Percentiles rank a stretch among this genome's conserved stretches.
Evolutionary conservation across 1,140 invertebrate species (phyloP).

Genomic region (Agrilus planipennis): DNA sequence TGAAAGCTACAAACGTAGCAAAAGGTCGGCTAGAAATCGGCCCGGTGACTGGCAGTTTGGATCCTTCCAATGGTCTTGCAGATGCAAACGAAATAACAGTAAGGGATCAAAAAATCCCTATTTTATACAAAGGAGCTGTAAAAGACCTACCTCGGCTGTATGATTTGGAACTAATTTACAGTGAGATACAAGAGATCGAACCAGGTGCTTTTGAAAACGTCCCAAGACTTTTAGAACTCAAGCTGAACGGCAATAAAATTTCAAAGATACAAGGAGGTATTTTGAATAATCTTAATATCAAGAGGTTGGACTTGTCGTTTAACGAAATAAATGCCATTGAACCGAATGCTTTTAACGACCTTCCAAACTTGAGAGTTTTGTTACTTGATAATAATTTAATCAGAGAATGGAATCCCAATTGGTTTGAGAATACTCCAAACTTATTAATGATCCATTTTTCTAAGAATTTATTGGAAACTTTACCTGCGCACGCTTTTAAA

Average conservation of each 20-base stretch:
- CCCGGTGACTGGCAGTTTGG: constrained; percentile 23
- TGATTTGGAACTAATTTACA: constrained; percentile 21
- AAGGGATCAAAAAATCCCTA: constrained; percentile 21
- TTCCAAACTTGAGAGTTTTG: constrained; percentile 24
- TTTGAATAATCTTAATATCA: constrained; percentile 21
- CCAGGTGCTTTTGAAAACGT: constrained; percentile 22
- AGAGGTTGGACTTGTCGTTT: constrained; percentile 21
- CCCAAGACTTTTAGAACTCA: constrained; percentile 21
- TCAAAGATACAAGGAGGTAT: constrained; percentile 20
- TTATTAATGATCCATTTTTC: constrained; percentile 24
- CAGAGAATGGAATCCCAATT: constrained; percentile 19
- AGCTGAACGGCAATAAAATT: constrained; percentile 21
- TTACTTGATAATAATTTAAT: constrained; percentile 26
- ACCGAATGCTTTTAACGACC: constrained; percentile 21
- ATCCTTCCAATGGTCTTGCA: constrained; percentile 18
- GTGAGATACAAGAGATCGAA: constrained; percentile 20
- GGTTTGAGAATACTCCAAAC: constrained; percentile 24
- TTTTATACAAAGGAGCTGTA: constrained; percentile 22
- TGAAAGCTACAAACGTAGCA: too few relatives aligned
- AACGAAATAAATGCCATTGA: constrained; percentile 28
- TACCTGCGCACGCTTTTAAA: constrained; percentile 21
- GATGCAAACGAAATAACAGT: constrained; percentile 24
- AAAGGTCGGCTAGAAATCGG: too few relatives aligned
- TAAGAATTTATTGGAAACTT: constrained; percentile 20
- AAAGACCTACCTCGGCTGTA: constrained; percentile 20